Evolutionary conservation across 2,888 invertebrate species (phyloP), one percentile per base, ranked within the genome.

Genomic region (Asteroscopus sphinx): DNA sequence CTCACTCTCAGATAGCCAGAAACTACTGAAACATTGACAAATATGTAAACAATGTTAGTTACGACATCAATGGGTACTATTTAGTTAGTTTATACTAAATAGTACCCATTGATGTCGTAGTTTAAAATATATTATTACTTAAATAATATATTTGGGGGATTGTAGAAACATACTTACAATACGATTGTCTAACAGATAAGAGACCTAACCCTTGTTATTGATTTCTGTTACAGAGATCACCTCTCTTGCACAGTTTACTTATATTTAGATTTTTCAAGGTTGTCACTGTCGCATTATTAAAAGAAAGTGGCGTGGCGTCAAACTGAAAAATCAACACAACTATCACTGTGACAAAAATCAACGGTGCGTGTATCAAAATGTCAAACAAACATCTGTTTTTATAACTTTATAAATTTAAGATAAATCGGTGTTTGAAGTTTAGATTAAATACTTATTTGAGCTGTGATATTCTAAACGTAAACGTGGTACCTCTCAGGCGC

Each of bases 391-490:
- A 11, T 40, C 4, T 32, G 25, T 39, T n/a, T 15, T n/a, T 12
- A n/a, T 48, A 33, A 32, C 28, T 33, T n/a, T 36, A 35, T 57
- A 35, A 52, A 45, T n/a, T 47, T 62, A 62, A 64, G 36, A 55
- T 39, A 1, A 48, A 40, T 49, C 45, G 52, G 66, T 70, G 65
- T 55, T 44, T 56, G 36, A 37, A n/a, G n/a, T n/a, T n/a, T n/a
- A n/a, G n/a, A n/a, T n/a, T n/a, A n/a, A n/a, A 51, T 58, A 33
- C 28, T 66, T 61, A 48, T 51, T 49, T 61, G 45, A 48, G 59
- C 70, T 76, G 76, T 76, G 78, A 76, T 76, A 76, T 53, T 41
- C 35, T 28, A 49, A 54, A 73, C 58, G 40, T 52, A 44, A 73
- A 52, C 16, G 35, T 61, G 53, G 51, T 68, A 51, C 52, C n/a